Percentiles rank a stretch among this genome's conserved stretches.
These are phyloP conservation scores for Margarornis squamiger DNA, from an alignment of 2,797 vertebrate species.

Conservation along the genomic window DNA sequence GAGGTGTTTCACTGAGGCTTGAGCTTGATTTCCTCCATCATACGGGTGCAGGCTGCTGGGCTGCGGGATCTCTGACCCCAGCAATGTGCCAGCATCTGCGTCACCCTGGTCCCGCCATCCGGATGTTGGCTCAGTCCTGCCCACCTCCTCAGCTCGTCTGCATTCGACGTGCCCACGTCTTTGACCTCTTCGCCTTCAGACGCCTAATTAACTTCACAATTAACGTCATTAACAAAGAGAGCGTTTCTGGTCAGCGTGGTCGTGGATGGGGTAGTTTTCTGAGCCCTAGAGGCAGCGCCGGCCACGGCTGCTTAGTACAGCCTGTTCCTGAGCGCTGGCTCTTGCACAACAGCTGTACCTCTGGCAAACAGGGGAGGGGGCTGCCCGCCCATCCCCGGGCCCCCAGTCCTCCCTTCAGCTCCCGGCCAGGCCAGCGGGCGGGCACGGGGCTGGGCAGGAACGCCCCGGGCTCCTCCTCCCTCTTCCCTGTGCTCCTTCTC, in stretches of 20 bases:
- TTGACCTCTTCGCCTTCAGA: background rate
- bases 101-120: background rate
- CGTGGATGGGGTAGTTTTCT: background rate
- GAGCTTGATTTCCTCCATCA: background rate
- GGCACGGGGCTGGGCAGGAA: background rate
- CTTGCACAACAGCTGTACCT: background rate
- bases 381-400: background rate
- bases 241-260: background rate
- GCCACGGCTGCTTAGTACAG: background rate
- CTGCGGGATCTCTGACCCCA: background rate
- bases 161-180: background rate
- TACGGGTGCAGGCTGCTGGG: accelerated
- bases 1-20: background rate
- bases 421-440: background rate
- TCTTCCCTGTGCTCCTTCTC: background rate
- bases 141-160: background rate
- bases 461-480: background rate
- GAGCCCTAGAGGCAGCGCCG: background rate
- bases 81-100: background rate
- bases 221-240: background rate
- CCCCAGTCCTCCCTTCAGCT: background rate
- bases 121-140: background rate
- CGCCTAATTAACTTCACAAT: background rate
- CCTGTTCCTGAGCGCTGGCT: background rate
- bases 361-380: background rate